Base-by-base conservation (phyloP, 2,888 invertebrate species). In the Agriotes lineatus region DNA sequence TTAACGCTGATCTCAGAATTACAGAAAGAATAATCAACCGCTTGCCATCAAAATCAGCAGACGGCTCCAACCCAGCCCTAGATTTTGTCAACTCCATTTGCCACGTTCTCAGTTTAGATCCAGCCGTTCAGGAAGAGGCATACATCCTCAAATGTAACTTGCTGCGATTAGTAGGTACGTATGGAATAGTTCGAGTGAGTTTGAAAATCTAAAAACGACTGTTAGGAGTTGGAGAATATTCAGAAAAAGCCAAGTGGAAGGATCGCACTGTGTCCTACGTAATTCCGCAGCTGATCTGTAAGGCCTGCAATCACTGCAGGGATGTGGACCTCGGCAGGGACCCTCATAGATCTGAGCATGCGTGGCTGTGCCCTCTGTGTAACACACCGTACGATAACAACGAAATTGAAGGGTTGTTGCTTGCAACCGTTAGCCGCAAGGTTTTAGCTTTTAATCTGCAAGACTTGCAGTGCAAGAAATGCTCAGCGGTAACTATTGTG, bases 311-410 rank as follows among this genome's bases (percentile, higher is more conserved):
- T 86, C 95, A 96, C 82, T 96, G 96, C 81, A 88, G 97, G 42
- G 97, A 98, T 85, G 90, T 99, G 67, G 97, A 99, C 87, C 89
- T 99, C 20, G 96, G 96, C 80, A 90, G 95, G 79, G 97, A 97
- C 85, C 90, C 89, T 65, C 87, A 90, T 79, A 72, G 83, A 67
- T 80, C 82, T 0, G 83, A 83, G 50, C 73, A 81, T 20, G 90
- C 90, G 0, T 97, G 97, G 92, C 84, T 92, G 50, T 98, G 98
- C 82, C 91, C 95, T 0, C 88, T 93, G 44, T 99, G 98, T 81
- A 90, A 91, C 73, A 90, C 92, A 1, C 87, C 90, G 25, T 98
- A 98, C 80, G 94, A 96, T 75, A 93, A 92, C 73, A 87, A 88
- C 45, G 96, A 96, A 85, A 91, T 98, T 73, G 97, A 99, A 85